Conservation (phyloP, 2,888 invertebrate species). For the Darwinula stevensoni region DNA sequence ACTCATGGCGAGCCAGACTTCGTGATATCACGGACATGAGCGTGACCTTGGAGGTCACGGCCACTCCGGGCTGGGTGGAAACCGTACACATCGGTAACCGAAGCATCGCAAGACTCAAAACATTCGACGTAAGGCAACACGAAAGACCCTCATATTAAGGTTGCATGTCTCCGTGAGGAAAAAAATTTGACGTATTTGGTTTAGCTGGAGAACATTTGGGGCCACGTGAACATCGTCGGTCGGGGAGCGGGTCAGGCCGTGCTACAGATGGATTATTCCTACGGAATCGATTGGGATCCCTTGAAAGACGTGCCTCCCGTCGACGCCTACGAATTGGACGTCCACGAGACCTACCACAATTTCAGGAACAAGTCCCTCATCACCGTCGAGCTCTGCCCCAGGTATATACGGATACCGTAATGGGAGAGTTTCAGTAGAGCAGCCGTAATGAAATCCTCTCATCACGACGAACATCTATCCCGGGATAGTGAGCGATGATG, state of each 20-base stretch:
- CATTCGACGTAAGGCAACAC: slow-evolving; percentile 11
- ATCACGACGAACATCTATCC: no score
- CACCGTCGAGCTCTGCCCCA: slow-evolving; percentile 15
- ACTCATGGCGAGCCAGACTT: slow-evolving; percentile 17
- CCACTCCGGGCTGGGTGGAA: slow-evolving; percentile 11
- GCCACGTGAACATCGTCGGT: slow-evolving; percentile 21
- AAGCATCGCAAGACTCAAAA: slow-evolving; percentile 11
- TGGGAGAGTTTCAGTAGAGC: slow-evolving; percentile 1
- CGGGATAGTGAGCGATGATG: no score
- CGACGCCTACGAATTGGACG: slow-evolving; percentile 18
- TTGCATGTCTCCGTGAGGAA: no score
- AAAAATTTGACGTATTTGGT: no score
- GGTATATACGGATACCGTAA: slow-evolving; percentile 11
- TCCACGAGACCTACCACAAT: slow-evolving; percentile 15
- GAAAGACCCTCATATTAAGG: no score
- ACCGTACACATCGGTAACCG: slow-evolving; percentile 12
- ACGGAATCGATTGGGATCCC: slow-evolving; percentile 18
- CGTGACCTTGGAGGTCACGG: slow-evolving; percentile 15
- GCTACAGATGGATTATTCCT: slow-evolving; percentile 20
- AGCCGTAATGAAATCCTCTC: no score
- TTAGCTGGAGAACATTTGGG: slow-evolving; percentile 21
- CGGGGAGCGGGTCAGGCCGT: slow-evolving; percentile 23
- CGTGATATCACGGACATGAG: slow-evolving; percentile 18
- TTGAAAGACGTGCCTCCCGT: slow-evolving; percentile 15
- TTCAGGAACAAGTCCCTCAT: slow-evolving; percentile 16